phyloP scores from a whole-genome alignment of 2,797 vertebrate genomes.

The Eulemur rubriventer region DNA sequence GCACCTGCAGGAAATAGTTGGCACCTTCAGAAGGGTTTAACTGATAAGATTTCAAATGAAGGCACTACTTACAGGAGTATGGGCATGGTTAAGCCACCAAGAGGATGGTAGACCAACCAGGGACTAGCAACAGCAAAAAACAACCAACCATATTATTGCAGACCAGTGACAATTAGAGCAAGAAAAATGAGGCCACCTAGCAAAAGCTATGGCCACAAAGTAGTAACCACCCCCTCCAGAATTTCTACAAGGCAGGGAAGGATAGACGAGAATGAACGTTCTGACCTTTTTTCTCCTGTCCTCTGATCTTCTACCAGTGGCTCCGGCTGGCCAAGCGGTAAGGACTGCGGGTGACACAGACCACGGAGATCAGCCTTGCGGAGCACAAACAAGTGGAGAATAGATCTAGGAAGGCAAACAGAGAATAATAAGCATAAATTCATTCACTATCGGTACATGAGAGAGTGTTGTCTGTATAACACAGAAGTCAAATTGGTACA shows the following conservation, averaged over 20 bases:
- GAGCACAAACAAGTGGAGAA: neutral
- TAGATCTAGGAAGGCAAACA: neutral
- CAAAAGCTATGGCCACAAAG: neutral
- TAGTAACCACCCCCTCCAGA: neutral
- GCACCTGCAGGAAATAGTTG: neutral
- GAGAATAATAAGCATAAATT: neutral
- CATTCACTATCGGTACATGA: neutral
- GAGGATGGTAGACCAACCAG: neutral
- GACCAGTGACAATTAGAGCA: neutral
- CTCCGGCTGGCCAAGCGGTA: neutral
- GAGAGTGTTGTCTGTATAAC: neutral
- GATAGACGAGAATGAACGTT: neutral
- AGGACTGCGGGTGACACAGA: neutral
- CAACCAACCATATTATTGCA: neutral
- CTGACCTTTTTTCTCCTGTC: neutral
- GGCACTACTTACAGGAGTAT: neutral
- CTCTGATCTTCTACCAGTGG: neutral
- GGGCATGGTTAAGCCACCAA: slow-evolving; percentile 9
- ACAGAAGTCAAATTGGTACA: neutral
- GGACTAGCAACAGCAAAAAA: neutral
- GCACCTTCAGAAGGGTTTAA: neutral
- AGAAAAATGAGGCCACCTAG: neutral
- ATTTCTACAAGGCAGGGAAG: neutral
- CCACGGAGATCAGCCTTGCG: neutral
- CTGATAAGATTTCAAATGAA: neutral